A percentile compares a stretch with the other conserved stretches of the same genome.
Evolutionary conservation across 2,113 vertebrate genomes (phyloP).

Genomic region (Indicator maculatus): DNA sequence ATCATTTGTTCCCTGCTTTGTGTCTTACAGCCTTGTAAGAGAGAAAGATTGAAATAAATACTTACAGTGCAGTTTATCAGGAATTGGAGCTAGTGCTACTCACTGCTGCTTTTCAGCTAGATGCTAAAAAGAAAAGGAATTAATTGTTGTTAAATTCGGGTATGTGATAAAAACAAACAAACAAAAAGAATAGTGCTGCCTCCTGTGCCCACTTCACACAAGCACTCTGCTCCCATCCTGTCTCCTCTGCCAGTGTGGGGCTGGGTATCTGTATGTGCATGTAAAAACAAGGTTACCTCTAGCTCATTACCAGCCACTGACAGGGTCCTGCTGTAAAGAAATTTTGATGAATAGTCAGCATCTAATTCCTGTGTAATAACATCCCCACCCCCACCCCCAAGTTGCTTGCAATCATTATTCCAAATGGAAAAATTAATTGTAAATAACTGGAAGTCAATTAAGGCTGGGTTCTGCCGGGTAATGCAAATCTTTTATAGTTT

Average conservation of each 20-base stretch:
- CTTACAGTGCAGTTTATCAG: background rate
- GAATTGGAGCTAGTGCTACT: background rate
- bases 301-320: conserved; percentile 53
- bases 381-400: background rate
- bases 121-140: background rate
- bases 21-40: background rate
- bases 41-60: background rate
- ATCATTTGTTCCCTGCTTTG: background rate
- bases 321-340: conserved; percentile 49
- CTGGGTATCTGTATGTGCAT: background rate
- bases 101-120: background rate
- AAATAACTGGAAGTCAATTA: conserved; percentile 84
- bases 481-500: conserved; percentile 83
- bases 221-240: fast-evolving
- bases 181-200: background rate
- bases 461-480: conserved; percentile 73
- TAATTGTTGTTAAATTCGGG: background rate
- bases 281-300: conserved; percentile 12
- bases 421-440: conserved; percentile 83
- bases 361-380: conserved; percentile 64
- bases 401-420: conserved; percentile 77
- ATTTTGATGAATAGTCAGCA: conserved; percentile 72
- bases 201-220: background rate
- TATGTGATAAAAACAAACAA: background rate
- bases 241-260: background rate